A percentile compares a stretch with the other conserved stretches of the same genome.
These are phyloP conservation scores for Poicephalus meyeri DNA, from an alignment of 2,113 vertebrate species.

Conservation along the genomic window DNA sequence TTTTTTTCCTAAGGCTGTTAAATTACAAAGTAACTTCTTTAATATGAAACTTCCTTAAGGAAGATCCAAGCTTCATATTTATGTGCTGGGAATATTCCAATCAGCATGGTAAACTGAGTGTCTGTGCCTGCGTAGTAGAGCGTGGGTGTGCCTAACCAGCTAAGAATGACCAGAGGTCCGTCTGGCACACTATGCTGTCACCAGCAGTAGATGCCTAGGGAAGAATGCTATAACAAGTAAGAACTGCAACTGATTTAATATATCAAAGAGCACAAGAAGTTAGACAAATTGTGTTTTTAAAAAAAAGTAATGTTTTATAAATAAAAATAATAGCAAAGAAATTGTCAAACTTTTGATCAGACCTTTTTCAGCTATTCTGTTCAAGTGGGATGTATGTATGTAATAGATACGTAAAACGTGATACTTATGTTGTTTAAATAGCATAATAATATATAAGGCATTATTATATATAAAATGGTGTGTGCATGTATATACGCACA, in stretches of 20 bases:
- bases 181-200: background rate
- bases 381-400: background rate
- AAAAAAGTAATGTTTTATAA: background rate
- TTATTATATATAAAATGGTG: background rate
- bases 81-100: background rate
- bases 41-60: background rate
- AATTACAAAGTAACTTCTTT: background rate
- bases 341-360: background rate
- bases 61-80: background rate
- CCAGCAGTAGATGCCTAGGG: background rate
- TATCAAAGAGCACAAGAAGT: background rate
- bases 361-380: background rate
- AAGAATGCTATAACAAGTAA: background rate
- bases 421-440: background rate
- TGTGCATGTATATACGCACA: background rate
- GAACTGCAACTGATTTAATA: background rate
- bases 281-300: background rate
- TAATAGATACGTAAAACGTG: background rate
- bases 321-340: background rate
- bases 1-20: background rate
- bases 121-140: background rate
- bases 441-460: background rate
- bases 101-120: background rate
- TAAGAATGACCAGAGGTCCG: background rate
- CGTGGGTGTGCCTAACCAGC: background rate